These are phyloP conservation scores for Petromus typicus DNA, from an alignment of 2,113 vertebrate genomes.

Conservation along the genomic window DNA sequence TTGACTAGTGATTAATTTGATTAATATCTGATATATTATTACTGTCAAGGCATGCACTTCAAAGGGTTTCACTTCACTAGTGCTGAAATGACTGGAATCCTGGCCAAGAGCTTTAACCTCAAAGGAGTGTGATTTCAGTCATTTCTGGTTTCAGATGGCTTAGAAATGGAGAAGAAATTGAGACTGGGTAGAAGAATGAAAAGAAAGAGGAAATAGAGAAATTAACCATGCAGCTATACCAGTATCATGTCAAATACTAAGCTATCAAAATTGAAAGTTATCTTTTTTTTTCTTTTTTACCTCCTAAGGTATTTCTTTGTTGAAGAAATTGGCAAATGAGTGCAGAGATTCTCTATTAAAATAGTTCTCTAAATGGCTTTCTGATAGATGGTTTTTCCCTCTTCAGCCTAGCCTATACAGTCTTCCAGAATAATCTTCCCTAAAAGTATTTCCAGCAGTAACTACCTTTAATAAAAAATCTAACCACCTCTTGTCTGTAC, in stretches of 20 bases:
- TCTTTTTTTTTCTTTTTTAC: background rate
- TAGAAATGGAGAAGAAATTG: constrained; percentile 29
- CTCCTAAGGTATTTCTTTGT: background rate
- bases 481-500: background rate
- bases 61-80: constrained; percentile 47
- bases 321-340: background rate
- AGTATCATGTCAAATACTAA: background rate
- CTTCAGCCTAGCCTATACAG: background rate
- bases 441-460: background rate
- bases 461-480: constrained; percentile 7
- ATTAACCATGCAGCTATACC: background rate
- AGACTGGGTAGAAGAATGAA: background rate
- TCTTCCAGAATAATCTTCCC: constrained; percentile 24
- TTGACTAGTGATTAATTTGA: constrained; percentile 64
- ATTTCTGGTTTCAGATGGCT: constrained; percentile 57
- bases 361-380: background rate
- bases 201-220: background rate
- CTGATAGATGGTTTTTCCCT: background rate
- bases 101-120: constrained; percentile 65
- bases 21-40: constrained; percentile 48
- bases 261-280: background rate
- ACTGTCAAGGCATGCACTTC: background rate
- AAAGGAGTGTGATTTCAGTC: constrained; percentile 56
- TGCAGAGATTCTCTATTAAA: background rate
- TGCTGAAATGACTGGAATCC: constrained; percentile 52